Evolutionary conservation across 2,888 invertebrate genomes (phyloP).

Genomic region (Marronus borbonicus): DNA sequence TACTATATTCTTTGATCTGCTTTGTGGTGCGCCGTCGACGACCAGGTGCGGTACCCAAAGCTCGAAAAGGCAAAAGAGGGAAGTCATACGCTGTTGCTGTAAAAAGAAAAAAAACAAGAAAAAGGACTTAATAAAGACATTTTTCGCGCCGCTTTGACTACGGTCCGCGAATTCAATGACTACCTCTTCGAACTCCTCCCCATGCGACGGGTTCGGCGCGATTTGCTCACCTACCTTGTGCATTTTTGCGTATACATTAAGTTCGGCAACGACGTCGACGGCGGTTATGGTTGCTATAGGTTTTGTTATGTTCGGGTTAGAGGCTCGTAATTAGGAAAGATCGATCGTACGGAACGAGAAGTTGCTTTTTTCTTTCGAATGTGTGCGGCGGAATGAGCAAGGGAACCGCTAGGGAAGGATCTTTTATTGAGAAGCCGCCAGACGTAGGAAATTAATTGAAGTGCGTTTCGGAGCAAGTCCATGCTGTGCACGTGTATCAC

Average conservation of each 20-base stretch:
- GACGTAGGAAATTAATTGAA: conserved; percentile 33
- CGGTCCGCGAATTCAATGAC: conserved; percentile 18
- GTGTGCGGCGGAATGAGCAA: neutral
- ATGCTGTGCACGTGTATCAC: too few relatives aligned
- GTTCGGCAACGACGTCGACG: neutral
- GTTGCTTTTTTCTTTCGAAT: neutral
- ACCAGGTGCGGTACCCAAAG: conserved; percentile 3
- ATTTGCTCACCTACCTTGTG: conserved; percentile 7
- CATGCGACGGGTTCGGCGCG: neutral
- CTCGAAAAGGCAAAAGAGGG: conserved; percentile 2
- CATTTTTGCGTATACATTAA: conserved; percentile 2
- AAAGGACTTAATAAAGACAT: conserved; percentile 35
- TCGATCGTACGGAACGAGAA: conserved; percentile 12
- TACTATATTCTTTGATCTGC: conserved; percentile 29
- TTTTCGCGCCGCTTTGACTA: conserved; percentile 20
- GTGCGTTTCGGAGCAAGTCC: neutral
- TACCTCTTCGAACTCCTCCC: neutral
- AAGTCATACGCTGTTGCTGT: neutral
- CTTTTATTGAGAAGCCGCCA: conserved; percentile 20
- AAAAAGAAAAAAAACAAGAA: neutral
- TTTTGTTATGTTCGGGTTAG: conserved; percentile 7
- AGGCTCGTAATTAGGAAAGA: neutral
- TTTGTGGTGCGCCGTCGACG: conserved; percentile 9
- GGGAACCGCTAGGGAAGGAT: neutral
- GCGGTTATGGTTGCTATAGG: neutral